These are phyloP conservation scores for Halichoeres trimaculatus DNA, from an alignment of 2,113 vertebrate species.

Conservation along the genomic window DNA sequence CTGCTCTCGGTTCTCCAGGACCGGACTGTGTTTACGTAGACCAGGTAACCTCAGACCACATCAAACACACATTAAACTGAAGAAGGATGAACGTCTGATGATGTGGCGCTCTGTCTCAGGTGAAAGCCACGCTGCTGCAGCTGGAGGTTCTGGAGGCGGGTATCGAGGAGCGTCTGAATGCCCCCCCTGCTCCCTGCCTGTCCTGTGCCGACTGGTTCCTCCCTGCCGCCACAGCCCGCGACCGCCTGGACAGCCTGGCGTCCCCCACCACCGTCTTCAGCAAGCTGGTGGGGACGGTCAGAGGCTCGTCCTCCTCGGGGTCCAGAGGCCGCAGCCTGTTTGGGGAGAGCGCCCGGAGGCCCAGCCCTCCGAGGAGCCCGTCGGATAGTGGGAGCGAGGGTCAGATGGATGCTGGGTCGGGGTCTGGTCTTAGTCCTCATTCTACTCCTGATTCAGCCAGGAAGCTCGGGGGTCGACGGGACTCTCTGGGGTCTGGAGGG, in stretches of 20 bases:
- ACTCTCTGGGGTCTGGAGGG: conserved; percentile 77
- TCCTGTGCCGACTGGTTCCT: conserved; percentile 95
- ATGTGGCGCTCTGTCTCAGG: conserved; percentile 49
- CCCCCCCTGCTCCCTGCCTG: conserved; percentile 84
- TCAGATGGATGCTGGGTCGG: conserved; percentile 62
- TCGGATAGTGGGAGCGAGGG: conserved; percentile 81
- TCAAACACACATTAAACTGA: too few species aligned
- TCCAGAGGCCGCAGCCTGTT: conserved; percentile 82
- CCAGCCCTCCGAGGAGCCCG: conserved; percentile 82
- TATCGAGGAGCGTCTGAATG: conserved; percentile 86
- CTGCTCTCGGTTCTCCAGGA: conserved; percentile 87
- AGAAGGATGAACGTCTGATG: too few species aligned
- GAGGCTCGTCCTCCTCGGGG: conserved; percentile 54
- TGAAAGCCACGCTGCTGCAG: conserved; percentile 91
- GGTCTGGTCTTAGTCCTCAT: conserved; percentile 66
- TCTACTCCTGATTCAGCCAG: conserved; percentile 73
- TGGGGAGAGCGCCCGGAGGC: conserved; percentile 80
- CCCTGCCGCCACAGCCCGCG: conserved; percentile 66
- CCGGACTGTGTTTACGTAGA: conserved; percentile 96
- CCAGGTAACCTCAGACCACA: conserved; percentile 74
- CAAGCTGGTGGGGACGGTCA: conserved; percentile 83
- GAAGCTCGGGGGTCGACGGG: conserved; percentile 71
- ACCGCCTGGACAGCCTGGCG: conserved; percentile 81
- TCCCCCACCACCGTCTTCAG: conserved; percentile 84
- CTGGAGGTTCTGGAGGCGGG: conserved; percentile 85